Evolutionary conservation across 2,888 invertebrate genomes (phyloP).

Genomic region (Rambutsinella grinnellia): DNA sequence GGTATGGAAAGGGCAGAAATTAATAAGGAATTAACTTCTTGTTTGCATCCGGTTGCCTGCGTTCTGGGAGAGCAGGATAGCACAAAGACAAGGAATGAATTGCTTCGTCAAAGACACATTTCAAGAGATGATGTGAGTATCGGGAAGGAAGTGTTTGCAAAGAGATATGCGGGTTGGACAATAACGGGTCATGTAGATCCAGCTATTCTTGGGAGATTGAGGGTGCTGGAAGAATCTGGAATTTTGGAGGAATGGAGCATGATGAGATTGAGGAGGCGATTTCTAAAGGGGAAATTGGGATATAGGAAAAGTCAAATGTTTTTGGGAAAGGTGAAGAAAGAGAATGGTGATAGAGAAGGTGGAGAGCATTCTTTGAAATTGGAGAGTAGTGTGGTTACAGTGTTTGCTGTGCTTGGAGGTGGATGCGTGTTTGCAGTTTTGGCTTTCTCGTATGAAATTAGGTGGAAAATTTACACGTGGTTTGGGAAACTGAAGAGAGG

Average conservation of each 20-base stretch:
- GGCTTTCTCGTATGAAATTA: neutral
- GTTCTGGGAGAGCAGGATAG: neutral
- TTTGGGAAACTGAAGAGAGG: too few relatives aligned
- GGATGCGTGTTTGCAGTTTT: neutral
- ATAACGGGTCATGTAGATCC: neutral
- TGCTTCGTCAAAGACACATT: neutral
- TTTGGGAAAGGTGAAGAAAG: neutral
- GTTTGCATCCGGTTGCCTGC: neutral
- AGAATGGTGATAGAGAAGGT: neutral
- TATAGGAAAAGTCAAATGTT: neutral
- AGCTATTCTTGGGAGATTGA: neutral
- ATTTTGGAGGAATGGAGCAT: neutral
- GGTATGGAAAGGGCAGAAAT: too few relatives aligned
- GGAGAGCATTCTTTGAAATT: neutral
- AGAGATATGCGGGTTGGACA: neutral
- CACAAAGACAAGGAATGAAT: neutral
- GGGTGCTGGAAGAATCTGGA: neutral
- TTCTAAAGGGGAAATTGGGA: neutral
- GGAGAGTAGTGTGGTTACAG: neutral
- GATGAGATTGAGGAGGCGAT: neutral
- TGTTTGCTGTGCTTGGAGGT: neutral
- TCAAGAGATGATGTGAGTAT: neutral
- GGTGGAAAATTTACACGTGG: neutral
- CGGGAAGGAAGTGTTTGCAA: neutral
- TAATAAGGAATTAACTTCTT: too few relatives aligned